Percentiles rank a stretch among this genome's conserved stretches.
Evolutionary conservation across 2,888 invertebrate species (phyloP).

Genomic region (Ophion costatus): DNA sequence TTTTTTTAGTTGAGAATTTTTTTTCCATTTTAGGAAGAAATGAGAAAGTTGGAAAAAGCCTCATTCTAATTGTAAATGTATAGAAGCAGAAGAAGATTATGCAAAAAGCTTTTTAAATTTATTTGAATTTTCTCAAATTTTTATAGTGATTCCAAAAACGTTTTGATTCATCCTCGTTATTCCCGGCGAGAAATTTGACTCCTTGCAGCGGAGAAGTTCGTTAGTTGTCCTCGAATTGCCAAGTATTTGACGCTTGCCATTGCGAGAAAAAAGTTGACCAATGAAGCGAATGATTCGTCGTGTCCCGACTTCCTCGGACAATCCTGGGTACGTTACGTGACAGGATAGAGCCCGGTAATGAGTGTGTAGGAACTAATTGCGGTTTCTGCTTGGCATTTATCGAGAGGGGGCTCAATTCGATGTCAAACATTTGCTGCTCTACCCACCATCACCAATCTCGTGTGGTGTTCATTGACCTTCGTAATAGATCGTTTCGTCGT

Average conservation of each 20-base stretch:
- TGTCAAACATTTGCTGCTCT: constrained; percentile 62
- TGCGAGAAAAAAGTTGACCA: not conserved
- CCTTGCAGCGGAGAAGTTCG: not conserved
- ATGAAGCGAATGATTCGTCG: constrained; percentile 9
- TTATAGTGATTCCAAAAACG: too few relatives aligned
- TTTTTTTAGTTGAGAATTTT: too few relatives aligned
- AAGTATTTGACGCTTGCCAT: not conserved
- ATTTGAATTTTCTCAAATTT: too few relatives aligned
- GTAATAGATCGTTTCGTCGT: constrained; percentile 61
- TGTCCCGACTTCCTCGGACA: not conserved
- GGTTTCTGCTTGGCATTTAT: constrained; percentile 65
- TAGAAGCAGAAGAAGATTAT: too few relatives aligned
- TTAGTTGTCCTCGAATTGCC: not conserved
- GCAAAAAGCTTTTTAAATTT: too few relatives aligned
- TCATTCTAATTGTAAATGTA: too few relatives aligned
- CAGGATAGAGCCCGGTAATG: constrained; percentile 53
- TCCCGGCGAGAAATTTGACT: too few relatives aligned
- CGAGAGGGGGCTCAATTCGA: constrained; percentile 59
- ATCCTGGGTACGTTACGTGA: not conserved
- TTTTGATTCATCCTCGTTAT: too few relatives aligned
- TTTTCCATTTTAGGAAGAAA: too few relatives aligned
- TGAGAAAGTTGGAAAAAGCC: too few relatives aligned
- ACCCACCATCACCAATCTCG: constrained; percentile 48
- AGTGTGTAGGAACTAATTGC: constrained; percentile 65
- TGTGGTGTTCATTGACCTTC: constrained; percentile 63